Evolutionary conservation across 2,888 invertebrate genomes (phyloP).

Genomic region (Ophion costatus): DNA sequence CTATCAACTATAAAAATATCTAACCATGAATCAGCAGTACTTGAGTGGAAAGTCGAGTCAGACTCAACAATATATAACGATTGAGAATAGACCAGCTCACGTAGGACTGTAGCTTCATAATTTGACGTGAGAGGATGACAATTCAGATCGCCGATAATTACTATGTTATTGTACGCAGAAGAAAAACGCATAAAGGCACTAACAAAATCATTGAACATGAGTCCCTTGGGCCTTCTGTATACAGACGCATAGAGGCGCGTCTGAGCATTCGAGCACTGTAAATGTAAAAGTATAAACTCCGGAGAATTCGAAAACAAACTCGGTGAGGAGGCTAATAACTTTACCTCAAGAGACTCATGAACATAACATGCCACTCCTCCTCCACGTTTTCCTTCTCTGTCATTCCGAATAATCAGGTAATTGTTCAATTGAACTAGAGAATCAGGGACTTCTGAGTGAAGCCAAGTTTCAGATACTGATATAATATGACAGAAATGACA

Average conservation of each 20-base stretch:
- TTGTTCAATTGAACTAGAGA: no score
- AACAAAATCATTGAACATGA: conserved; percentile 5
- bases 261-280: no score
- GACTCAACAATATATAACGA: neutral
- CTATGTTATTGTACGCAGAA: neutral
- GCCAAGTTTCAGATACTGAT: no score
- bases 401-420: no score
- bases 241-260: neutral
- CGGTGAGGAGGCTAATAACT: no score
- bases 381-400: no score
- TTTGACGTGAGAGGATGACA: neutral
- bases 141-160: neutral
- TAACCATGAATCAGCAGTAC: neutral
- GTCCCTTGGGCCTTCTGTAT: conserved; percentile 4
- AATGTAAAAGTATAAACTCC: no score
- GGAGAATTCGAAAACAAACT: no score
- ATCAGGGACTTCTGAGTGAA: no score
- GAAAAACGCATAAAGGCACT: neutral
- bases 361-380: no score
- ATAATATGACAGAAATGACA: no score
- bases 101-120: neutral
- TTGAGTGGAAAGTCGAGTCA: neutral
- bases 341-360: no score
- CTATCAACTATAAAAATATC: conserved; percentile 12
- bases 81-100: neutral